Conservation (phyloP, 2,797 vertebrate species). For the Eremophila alpestris region DNA sequence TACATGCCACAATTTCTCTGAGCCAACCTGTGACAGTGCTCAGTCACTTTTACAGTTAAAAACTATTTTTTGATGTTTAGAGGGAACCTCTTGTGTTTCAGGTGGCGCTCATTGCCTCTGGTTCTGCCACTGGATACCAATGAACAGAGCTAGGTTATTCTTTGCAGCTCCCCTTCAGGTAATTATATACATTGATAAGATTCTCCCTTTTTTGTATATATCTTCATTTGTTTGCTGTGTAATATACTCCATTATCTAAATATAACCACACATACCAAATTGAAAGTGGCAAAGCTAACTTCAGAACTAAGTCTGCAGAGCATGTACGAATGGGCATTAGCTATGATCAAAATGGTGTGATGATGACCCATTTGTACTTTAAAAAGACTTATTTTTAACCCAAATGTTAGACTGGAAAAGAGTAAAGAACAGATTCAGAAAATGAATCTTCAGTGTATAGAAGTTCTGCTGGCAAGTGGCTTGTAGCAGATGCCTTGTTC, state of each 20-base stretch:
- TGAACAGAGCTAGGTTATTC: neutral
- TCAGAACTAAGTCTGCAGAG: neutral
- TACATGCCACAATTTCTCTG: neutral
- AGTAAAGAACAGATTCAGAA: neutral
- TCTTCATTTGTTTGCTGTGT: neutral
- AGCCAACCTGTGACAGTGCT: neutral
- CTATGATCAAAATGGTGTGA: rapidly evolving
- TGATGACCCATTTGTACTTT: neutral
- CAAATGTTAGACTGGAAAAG: neutral
- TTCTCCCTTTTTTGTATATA: neutral
- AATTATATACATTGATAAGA: neutral
- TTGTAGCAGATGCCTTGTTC: neutral
- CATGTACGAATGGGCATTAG: neutral
- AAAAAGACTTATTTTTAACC: neutral
- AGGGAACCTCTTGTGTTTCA: neutral
- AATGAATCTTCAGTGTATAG: neutral
- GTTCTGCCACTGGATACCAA: neutral
- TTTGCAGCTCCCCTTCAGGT: neutral
- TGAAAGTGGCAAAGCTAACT: neutral
- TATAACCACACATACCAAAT: neutral
- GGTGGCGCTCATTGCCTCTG: neutral
- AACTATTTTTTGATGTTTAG: neutral
- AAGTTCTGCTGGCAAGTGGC: neutral
- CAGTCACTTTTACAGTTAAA: neutral
- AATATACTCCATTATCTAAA: neutral